Evolutionary conservation across 1,140 invertebrate genomes (phyloP).

Genomic region (Patella vulgata): DNA sequence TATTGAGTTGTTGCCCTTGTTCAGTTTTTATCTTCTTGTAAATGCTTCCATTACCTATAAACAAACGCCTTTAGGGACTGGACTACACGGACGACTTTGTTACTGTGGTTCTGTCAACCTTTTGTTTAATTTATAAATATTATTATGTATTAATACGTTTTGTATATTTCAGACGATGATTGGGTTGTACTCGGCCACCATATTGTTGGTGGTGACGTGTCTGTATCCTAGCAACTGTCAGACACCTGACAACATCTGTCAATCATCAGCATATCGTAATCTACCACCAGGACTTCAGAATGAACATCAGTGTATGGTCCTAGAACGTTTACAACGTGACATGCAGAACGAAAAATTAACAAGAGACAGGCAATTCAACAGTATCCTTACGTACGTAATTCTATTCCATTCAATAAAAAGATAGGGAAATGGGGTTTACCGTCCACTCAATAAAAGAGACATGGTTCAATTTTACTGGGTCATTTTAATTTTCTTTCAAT

Average conservation of each 20-base stretch:
- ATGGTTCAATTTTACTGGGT: no score
- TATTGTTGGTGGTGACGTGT: no score
- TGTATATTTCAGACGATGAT: not conserved
- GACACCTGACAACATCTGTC: slow-evolving; percentile 30
- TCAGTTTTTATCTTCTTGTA: not conserved
- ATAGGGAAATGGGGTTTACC: no score
- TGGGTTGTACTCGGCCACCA: no score
- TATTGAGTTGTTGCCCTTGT: not conserved
- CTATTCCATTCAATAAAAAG: no score
- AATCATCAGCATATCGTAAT: slow-evolving; percentile 33
- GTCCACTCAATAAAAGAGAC: no score
- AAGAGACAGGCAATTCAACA: slow-evolving; percentile 29
- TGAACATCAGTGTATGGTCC: slow-evolving; percentile 50
- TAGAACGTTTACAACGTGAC: slow-evolving; percentile 45
- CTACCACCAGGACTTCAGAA: slow-evolving; percentile 44
- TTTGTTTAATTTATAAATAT: not conserved
- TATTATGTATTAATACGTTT: slow-evolving; percentile 2
- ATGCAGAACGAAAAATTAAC: slow-evolving; percentile 22
- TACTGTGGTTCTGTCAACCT: not conserved
- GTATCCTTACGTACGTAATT: slow-evolving; percentile 41
- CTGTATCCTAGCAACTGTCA: no score
- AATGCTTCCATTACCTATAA: no score
- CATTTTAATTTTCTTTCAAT: no score
- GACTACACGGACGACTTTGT: not conserved
- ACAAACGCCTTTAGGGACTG: not conserved